Evolutionary conservation across 2,888 invertebrate genomes (phyloP).

Genomic region (Boloria selene): DNA sequence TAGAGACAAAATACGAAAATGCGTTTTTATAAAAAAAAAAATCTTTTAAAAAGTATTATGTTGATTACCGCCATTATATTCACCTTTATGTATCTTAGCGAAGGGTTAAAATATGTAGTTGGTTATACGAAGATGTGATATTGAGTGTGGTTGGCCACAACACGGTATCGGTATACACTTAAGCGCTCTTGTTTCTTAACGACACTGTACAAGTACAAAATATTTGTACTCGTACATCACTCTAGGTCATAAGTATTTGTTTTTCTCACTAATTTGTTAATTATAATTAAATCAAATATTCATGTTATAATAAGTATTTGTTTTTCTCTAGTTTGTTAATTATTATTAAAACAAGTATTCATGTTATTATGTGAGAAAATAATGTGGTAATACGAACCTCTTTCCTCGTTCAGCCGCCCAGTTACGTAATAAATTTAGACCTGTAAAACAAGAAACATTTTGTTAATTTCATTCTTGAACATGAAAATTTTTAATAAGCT

Average conservation of each 20-base stretch:
- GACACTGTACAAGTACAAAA: not conserved
- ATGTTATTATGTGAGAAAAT: not conserved
- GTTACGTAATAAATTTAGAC: constrained; percentile 58
- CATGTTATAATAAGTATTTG: constrained; percentile 3
- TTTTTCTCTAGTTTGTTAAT: not conserved
- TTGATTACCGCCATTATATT: constrained; percentile 30
- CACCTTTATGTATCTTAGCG: constrained; percentile 27
- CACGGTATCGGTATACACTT: constrained; percentile 35
- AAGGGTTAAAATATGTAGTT: constrained; percentile 26
- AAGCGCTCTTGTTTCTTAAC: constrained; percentile 36
- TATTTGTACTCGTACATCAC: not conserved
- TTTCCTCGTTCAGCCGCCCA: constrained; percentile 73
- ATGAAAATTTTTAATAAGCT: not conserved
- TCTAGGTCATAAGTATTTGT: constrained; percentile 1
- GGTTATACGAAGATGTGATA: constrained; percentile 7
- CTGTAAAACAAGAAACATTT: constrained; percentile 58
- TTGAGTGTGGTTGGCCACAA: constrained; percentile 36
- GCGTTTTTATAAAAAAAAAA: no score
- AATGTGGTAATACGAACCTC: constrained; percentile 52
- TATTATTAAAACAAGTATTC: no score
- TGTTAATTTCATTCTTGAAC: not conserved
- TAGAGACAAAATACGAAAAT: constrained; percentile 31
- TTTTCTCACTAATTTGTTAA: not conserved
- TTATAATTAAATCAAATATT: no score
- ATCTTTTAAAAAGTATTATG: not conserved